Evolutionary conservation across 2,888 invertebrate species (phyloP).

Genomic region (Crematogaster levior): DNA sequence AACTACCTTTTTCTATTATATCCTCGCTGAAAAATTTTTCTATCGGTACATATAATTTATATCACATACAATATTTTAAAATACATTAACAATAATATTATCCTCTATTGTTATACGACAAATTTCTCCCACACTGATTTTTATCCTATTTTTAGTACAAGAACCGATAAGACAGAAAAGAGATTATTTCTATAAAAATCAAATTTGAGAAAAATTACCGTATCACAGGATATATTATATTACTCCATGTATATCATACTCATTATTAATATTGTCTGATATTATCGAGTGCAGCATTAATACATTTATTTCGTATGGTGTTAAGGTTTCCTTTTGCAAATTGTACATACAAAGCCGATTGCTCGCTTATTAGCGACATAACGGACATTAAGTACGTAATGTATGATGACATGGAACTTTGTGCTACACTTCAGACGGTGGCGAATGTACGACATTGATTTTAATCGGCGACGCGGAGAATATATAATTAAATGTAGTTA

Average conservation of each 20-base stretch:
- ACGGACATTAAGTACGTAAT: conserved; percentile 12
- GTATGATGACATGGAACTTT: conserved; percentile 6
- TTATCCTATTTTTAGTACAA: not conserved
- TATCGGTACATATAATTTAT: not conserved
- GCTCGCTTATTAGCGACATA: conserved; percentile 13
- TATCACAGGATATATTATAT: not conserved
- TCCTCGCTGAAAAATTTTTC: not conserved
- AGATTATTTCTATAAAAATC: not conserved
- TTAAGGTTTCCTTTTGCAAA: not conserved
- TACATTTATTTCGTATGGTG: not conserved
- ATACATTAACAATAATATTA: not conserved
- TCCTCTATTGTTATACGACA: not conserved
- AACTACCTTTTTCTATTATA: not conserved
- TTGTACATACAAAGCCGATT: not conserved
- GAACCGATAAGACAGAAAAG: not conserved
- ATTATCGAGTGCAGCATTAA: not conserved
- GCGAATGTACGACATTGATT: conserved; percentile 30
- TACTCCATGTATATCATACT: not conserved
- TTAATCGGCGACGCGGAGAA: conserved; percentile 8
- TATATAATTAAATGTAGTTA: conserved; percentile 29
- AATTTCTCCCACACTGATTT: not conserved
- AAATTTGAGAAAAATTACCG: not conserved
- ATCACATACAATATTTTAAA: not conserved
- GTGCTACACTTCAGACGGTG: not conserved
- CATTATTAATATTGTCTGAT: not conserved